A percentile compares a stretch with the other conserved stretches of the same genome.
These are phyloP conservation scores for Kryptolebias ocellatus DNA, from an alignment of 2,797 vertebrate species.

Conservation along the genomic window DNA sequence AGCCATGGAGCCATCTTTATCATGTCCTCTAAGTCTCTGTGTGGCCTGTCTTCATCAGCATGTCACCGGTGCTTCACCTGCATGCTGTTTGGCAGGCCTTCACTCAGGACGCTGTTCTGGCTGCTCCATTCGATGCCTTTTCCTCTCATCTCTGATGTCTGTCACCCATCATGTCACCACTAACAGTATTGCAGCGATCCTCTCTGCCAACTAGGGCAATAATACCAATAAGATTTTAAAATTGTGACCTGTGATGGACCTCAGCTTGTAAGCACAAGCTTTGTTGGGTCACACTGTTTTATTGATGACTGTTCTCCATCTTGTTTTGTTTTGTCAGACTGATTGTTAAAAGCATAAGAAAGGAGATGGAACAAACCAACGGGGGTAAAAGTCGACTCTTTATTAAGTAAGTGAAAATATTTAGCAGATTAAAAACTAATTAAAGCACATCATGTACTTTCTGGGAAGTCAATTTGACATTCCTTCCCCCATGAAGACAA, in stretches of 20 bases:
- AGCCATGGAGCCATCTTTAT: too few relatives aligned
- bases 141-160: neutral
- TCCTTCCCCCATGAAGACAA: too few relatives aligned
- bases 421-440: too few relatives aligned
- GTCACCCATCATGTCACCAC: slow-evolving; percentile 1
- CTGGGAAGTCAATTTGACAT: neutral
- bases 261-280: too few relatives aligned
- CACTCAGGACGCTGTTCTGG: neutral
- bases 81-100: neutral
- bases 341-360: neutral
- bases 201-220: neutral
- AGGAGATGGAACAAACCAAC: neutral
- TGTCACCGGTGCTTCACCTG: neutral
- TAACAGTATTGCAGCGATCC: neutral
- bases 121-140: neutral
- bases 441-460: too few relatives aligned
- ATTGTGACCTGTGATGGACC: neutral
- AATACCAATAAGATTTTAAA: neutral
- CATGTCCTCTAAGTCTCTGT: too few relatives aligned
- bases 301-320: too few relatives aligned
- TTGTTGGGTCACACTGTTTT: too few relatives aligned
- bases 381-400: too few relatives aligned
- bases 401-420: too few relatives aligned
- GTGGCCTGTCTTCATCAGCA: neutral
- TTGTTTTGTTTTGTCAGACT: neutral